phyloP scores from a whole-genome alignment of 2,113 vertebrate genomes.

The Alethe castanea region DNA sequence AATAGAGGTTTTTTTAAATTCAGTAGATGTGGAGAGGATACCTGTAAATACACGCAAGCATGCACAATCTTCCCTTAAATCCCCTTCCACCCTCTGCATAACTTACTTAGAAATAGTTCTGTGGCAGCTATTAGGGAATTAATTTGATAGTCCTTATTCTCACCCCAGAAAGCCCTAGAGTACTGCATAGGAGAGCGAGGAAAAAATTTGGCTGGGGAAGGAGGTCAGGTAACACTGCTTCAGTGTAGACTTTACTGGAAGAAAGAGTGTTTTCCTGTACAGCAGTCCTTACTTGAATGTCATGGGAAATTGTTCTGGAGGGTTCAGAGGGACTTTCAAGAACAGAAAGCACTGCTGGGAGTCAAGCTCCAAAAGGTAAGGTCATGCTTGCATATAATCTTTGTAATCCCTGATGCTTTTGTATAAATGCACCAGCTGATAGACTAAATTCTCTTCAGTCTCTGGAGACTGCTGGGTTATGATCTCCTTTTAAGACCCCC shows the following conservation, averaged over 20 bases:
- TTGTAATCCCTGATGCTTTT: neutral
- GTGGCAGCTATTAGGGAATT: conserved; percentile 41
- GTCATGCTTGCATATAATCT: conserved; percentile 17
- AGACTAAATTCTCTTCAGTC: neutral
- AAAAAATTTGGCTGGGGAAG: neutral
- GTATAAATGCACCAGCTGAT: neutral
- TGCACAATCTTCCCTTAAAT: conserved; percentile 50
- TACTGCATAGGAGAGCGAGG: neutral
- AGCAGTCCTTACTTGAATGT: neutral
- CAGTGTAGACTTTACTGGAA: neutral
- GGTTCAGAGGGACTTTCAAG: neutral
- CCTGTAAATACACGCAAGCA: conserved; percentile 58
- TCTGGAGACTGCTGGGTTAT: neutral
- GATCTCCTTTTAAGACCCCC: neutral
- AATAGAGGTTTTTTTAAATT: conserved; percentile 28
- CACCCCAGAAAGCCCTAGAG: neutral
- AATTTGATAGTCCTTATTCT: neutral
- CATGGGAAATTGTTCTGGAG: neutral
- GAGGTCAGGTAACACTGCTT: neutral
- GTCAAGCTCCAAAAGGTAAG: neutral
- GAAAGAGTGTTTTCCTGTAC: neutral
- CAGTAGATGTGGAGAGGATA: conserved; percentile 41
- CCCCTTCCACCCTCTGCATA: conserved; percentile 28
- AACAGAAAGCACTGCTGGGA: neutral
- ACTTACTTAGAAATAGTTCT: conserved; percentile 6